Evolutionary conservation across 2,797 vertebrate genomes (phyloP), one percentile per base, ranked within the genome.

Genomic region (Scleropages formosus): DNA sequence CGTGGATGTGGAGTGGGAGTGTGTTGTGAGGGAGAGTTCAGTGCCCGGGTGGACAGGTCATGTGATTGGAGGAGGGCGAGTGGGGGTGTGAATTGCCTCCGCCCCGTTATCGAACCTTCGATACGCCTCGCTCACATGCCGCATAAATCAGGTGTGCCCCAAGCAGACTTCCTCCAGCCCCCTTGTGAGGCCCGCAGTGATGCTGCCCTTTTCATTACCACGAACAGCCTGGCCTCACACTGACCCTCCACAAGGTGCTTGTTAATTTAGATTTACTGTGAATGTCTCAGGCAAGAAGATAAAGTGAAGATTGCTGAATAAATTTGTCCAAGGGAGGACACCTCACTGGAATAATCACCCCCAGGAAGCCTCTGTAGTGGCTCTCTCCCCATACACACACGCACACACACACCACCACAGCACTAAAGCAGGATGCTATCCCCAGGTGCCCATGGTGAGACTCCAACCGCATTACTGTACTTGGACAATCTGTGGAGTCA

Each of bases 231-330:
- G 79, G 83, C 87, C 87, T 78, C 82, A 83, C 84, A 76, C 79
- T 87, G 90, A 92, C 89, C 91, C 87, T 83, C 56, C 75, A 74
- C 83, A 86, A 89, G 83, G 80, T 87, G 90, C 91, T 93, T 90
- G 89, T 93, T 92, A 92, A 92, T 93, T 91, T 89, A 88, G 89
- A 93, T 93, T 93, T 93, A 93, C 84, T 83, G 87, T 86, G 75
- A 63, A 82, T 80, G 84, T 87, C 82, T 81, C 82, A 81, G 85
- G 85, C 77, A 82, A 81, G 67, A 72, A 88, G 88, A 89, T 87
- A 90, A 87, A 72, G 69, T 63, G 72, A 67, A 78, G 78, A 75
- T 58, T 78, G 65, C 49, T 78, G 75, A 65, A 75, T 76, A 31
- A 74, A 78, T 79, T 77, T 74, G 75, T 75, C 72, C 77, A 73